Conservation (phyloP, 2,797 vertebrate species). For the Naso thynnoides region DNA sequence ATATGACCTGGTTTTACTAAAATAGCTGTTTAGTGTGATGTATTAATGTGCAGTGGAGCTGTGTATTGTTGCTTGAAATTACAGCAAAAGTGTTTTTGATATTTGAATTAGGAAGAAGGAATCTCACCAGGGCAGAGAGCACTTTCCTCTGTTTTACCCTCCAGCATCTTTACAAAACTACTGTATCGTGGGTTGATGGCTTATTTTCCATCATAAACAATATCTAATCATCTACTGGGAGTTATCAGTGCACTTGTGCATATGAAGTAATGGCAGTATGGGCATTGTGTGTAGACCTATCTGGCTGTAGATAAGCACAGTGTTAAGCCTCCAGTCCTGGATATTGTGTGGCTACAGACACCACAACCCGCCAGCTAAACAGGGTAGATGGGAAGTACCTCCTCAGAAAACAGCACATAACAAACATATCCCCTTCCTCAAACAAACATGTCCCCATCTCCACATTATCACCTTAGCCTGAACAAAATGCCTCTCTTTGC, state of each 20-base stretch:
- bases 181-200: not conserved
- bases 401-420: conserved; percentile 66
- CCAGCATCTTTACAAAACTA: not conserved
- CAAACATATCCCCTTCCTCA: conserved; percentile 73
- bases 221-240: conserved; percentile 41
- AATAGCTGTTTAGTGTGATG: too few relatives aligned
- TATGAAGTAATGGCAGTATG: conserved; percentile 24
- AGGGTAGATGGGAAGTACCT: conserved; percentile 50
- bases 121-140: not conserved
- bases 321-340: conserved; percentile 44
- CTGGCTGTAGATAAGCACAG: conserved; percentile 46
- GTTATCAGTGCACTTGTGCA: conserved; percentile 10
- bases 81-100: not conserved
- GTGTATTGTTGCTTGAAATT: too few relatives aligned
- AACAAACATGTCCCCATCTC: conserved; percentile 74
- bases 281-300: conserved; percentile 23
- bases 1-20: too few relatives aligned
- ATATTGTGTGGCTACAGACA: conserved; percentile 40
- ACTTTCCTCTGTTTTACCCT: not conserved
- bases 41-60: too few relatives aligned
- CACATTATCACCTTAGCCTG: conserved; percentile 75
- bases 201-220: conserved; percentile 22
- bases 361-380: conserved; percentile 43
- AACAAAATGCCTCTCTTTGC: conserved; percentile 74
- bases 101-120: not conserved